These are phyloP conservation scores for Microplitis deprimator DNA, from an alignment of 2,888 invertebrate genomes.

Conservation along the genomic window DNA sequence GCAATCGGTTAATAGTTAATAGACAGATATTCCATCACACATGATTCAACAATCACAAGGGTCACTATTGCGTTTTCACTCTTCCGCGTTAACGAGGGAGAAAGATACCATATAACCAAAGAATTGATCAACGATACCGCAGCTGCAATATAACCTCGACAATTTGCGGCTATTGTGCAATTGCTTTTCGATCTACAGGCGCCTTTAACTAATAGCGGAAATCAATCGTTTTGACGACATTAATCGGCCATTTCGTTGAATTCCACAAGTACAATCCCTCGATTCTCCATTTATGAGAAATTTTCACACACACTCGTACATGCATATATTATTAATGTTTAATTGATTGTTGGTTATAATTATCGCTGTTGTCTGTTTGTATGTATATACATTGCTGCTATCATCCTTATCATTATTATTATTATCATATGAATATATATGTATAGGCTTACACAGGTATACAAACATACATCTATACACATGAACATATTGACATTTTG, in stretches of 20 bases:
- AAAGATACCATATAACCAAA: neutral
- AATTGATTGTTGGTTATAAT: neutral
- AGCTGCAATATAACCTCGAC: slow-evolving; percentile 22
- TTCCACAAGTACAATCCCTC: slow-evolving; percentile 35
- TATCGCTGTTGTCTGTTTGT: neutral
- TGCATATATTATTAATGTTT: slow-evolving; percentile 7
- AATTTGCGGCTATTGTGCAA: slow-evolving; percentile 40
- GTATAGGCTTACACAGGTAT: no score
- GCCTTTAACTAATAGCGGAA: slow-evolving; percentile 42
- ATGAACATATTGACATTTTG: no score
- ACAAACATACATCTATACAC: no score
- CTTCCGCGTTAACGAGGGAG: neutral
- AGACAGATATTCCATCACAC: neutral
- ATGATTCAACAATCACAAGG: neutral
- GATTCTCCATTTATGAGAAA: slow-evolving; percentile 10
- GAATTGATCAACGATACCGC: slow-evolving; percentile 12
- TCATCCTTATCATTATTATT: no score
- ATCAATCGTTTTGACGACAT: slow-evolving; percentile 45
- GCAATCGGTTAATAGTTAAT: neutral
- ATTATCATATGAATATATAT: no score
- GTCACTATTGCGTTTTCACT: neutral
- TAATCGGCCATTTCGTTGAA: slow-evolving; percentile 38
- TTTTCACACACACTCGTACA: neutral
- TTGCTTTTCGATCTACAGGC: slow-evolving; percentile 34
- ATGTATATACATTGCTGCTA: no score